Evolutionary conservation across 1,140 invertebrate genomes (phyloP).

Genomic region (Camponotus floridanus): DNA sequence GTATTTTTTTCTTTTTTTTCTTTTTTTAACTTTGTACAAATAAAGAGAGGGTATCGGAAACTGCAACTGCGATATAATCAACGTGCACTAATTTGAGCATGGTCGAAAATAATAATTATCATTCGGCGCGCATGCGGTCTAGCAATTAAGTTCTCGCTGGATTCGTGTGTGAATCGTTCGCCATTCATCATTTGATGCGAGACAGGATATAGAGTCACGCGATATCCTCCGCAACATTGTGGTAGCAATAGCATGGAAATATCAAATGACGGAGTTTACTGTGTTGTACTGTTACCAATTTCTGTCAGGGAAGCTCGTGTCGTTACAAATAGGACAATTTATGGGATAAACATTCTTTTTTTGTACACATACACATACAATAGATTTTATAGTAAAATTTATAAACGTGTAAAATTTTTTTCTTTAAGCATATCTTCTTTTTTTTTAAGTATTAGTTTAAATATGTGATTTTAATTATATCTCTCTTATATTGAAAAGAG

Average conservation of each 20-base stretch:
- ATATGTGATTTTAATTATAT: not conserved
- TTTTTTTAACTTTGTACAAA: not conserved
- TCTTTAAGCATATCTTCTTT: not conserved
- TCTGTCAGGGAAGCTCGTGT: constrained; percentile 11
- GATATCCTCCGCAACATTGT: constrained; percentile 38
- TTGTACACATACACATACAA: too few species aligned
- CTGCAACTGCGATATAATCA: not conserved
- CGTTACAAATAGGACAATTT: constrained; percentile 5
- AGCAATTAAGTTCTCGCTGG: constrained; percentile 33
- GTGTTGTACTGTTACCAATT: constrained; percentile 19
- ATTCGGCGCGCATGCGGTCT: not conserved
- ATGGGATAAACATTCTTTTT: not conserved
- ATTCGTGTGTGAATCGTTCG: constrained; percentile 36
- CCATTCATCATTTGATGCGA: constrained; percentile 51
- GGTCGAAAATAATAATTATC: constrained; percentile 29
- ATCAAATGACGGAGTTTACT: constrained; percentile 51
- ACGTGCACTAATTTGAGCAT: not conserved
- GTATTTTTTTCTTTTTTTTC: not conserved
- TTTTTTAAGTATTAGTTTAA: not conserved
- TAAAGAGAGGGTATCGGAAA: not conserved
- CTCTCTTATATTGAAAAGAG: not conserved
- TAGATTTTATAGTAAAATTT: not conserved
- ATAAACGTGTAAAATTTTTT: not conserved
- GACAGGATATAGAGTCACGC: constrained; percentile 51
- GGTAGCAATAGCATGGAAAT: constrained; percentile 40